Evolutionary conservation across 2,888 invertebrate genomes (phyloP).

Genomic region (Mimachlamys varia): DNA sequence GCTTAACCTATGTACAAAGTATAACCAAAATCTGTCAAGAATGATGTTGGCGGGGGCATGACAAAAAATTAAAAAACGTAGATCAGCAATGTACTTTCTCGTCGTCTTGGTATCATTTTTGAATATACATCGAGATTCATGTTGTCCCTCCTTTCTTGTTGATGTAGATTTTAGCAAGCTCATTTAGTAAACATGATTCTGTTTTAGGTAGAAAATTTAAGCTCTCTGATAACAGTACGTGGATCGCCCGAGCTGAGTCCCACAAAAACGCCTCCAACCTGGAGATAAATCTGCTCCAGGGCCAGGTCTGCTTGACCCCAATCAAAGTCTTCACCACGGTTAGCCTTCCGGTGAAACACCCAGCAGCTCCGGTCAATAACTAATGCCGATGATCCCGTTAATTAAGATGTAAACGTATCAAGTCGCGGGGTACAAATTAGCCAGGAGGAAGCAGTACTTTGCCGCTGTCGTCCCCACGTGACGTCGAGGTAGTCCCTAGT

Average conservation of each 20-base stretch:
- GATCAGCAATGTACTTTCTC: not conserved
- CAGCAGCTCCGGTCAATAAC: conserved; percentile 24
- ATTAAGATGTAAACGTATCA: conserved; percentile 16
- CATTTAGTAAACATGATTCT: not conserved
- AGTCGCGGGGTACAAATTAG: conserved; percentile 16
- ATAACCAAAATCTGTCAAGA: too few species aligned
- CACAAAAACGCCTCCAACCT: not conserved
- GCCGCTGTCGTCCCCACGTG: not conserved
- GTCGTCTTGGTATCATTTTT: not conserved
- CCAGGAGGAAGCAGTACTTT: not conserved
- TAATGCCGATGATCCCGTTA: conserved; percentile 12
- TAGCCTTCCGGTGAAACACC: not conserved
- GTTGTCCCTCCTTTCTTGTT: not conserved
- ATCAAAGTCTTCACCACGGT: not conserved
- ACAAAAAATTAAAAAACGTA: too few species aligned
- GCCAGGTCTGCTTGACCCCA: conserved; percentile 33
- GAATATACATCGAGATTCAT: not conserved
- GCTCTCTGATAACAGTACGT: not conserved
- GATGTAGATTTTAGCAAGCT: too few species aligned
- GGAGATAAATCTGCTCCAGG: not conserved
- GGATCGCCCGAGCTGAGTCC: not conserved
- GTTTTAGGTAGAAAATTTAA: not conserved
- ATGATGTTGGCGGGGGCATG: too few species aligned
- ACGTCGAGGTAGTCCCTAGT: not conserved
- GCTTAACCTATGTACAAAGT: too few species aligned